Percentiles rank a stretch among this genome's conserved stretches.
phyloP scores from a whole-genome alignment of 2,888 invertebrate species.

The Pollenia labialis region DNA sequence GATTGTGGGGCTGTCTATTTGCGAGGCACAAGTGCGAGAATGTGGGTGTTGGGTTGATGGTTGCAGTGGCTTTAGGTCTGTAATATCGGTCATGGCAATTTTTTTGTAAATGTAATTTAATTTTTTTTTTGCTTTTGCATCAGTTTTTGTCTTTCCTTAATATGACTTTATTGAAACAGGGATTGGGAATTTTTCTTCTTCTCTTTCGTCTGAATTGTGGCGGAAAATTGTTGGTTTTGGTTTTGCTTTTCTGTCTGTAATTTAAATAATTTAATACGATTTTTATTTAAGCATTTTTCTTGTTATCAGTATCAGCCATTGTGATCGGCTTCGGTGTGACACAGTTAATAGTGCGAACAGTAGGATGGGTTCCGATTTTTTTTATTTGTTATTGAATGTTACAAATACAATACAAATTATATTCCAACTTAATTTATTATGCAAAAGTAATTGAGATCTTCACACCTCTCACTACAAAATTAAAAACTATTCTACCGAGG shows the following conservation, averaged over 20 bases:
- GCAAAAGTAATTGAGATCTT: too few relatives aligned
- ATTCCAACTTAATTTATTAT: too few relatives aligned
- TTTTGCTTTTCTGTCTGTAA: not conserved
- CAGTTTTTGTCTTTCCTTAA: not conserved
- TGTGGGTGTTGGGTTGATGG: slow-evolving; percentile 30
- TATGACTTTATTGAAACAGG: slow-evolving; percentile 3
- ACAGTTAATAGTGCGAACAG: not conserved
- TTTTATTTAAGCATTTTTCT: slow-evolving; percentile 31
- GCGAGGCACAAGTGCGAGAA: not conserved
- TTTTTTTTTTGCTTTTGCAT: not conserved
- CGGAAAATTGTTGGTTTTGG: not conserved
- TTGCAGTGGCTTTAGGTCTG: slow-evolving; percentile 37
- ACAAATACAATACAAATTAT: too few relatives aligned
- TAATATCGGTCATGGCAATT: slow-evolving; percentile 43
- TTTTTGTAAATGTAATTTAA: slow-evolving; percentile 41
- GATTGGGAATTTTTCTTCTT: not conserved
- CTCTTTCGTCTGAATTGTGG: not conserved
- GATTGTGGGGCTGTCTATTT: slow-evolving; percentile 11
- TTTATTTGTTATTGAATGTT: too few relatives aligned
- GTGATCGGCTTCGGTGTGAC: slow-evolving; percentile 9
- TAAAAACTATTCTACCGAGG: too few relatives aligned
- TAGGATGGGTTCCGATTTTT: too few relatives aligned
- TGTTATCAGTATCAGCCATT: slow-evolving; percentile 26
- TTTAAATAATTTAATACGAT: slow-evolving; percentile 33
- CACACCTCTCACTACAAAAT: too few relatives aligned